Evolutionary conservation across 2,113 vertebrate species (phyloP).

Genomic region (Thunnus maccoyii): DNA sequence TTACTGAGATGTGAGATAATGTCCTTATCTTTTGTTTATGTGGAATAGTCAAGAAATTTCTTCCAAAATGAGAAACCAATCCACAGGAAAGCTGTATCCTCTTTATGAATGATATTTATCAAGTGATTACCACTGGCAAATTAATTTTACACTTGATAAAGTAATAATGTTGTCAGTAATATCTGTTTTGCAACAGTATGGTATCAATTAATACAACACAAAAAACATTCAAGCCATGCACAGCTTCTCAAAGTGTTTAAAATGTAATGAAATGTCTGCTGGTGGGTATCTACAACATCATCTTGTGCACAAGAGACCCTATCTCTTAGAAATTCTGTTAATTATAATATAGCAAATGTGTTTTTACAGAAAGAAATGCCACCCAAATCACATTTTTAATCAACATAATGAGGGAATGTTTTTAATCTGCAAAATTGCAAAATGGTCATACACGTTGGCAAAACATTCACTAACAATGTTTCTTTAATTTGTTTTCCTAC

Average conservation of each 20-base stretch:
- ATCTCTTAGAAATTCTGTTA: neutral
- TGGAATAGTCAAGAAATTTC: neutral
- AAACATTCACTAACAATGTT: too few species aligned
- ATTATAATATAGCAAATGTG: neutral
- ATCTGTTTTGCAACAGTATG: neutral
- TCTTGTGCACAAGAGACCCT: neutral
- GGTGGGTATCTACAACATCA: neutral
- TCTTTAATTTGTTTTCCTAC: neutral
- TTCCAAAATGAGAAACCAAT: slow-evolving; percentile 15
- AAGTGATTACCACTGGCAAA: slow-evolving; percentile 21
- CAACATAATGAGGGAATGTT: too few species aligned
- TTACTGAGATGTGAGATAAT: slow-evolving; percentile 21
- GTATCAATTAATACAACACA: neutral
- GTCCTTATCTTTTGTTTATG: neutral
- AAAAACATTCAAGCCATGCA: neutral
- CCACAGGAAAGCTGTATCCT: slow-evolving; percentile 6
- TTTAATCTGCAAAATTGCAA: too few species aligned
- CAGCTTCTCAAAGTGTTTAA: neutral
- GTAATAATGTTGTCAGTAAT: neutral
- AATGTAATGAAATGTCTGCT: neutral
- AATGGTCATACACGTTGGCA: too few species aligned
- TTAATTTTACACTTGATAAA: neutral
- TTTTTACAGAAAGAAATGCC: neutral
- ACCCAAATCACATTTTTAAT: too few species aligned
- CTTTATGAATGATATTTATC: slow-evolving; percentile 20